Percentiles rank a stretch among this genome's conserved stretches.
phyloP scores from a whole-genome alignment of 2,113 vertebrate species.

The Ginglymostoma cirratum region DNA sequence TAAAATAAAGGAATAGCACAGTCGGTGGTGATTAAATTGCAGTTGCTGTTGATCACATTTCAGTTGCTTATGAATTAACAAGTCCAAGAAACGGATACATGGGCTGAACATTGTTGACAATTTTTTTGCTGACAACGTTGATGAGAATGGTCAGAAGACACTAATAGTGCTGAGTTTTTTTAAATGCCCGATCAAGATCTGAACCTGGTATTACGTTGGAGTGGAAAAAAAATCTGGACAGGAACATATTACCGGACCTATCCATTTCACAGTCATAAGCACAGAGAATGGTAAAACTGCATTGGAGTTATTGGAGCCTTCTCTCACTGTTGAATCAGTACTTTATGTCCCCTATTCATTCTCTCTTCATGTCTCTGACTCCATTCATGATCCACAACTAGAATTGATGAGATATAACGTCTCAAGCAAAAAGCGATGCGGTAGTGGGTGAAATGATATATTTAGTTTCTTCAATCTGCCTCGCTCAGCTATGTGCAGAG shows the following conservation, averaged over 20 bases:
- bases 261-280: background rate
- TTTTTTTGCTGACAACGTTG: background rate
- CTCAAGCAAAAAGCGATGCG: background rate
- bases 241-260: background rate
- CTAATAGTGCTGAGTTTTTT: background rate
- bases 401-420: background rate
- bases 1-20: background rate
- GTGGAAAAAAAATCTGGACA: background rate
- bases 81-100: background rate
- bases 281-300: background rate
- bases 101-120: background rate
- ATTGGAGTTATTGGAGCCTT: background rate
- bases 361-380: background rate
- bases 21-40: background rate
- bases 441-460: background rate
- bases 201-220: background rate
- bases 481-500: background rate
- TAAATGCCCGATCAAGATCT: background rate
- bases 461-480: background rate
- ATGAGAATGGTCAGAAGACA: background rate
- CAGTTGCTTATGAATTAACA: background rate
- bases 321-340: background rate
- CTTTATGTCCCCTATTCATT: background rate
- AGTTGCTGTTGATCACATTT: background rate
- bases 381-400: background rate